Base-by-base conservation (phyloP, 2,113 vertebrate genomes). In the Apistogramma diplotaenia region DNA sequence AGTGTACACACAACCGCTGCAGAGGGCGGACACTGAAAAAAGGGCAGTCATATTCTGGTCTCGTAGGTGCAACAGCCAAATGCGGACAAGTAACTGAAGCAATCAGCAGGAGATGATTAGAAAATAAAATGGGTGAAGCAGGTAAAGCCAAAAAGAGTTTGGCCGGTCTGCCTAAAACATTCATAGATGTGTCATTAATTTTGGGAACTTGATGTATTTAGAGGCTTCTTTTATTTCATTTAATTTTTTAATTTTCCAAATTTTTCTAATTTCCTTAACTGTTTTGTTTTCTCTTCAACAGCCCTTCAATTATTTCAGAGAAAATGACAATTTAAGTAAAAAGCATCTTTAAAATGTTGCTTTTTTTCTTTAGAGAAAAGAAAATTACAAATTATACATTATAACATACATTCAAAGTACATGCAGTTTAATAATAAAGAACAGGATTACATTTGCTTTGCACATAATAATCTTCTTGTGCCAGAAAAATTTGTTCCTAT, bases 1-100 rank as follows among this genome's bases (percentile, higher is more conserved):
- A 91, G 76, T 2, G 23, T 46, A 57, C 74, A 83, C 78, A 87
- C 78, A 88, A 54, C 19, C 75, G 59, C 76, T 53, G 60, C 43
- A 67, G 56, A 75, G 65, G 67, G 79, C 71, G 73, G 85, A 84
- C 70, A 57, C 33, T 53, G 67, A 67, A 74, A 74, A 79, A 82
- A 59, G 56, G 74, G 51, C 58, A 79, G 54, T 33, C 12, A 25
- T 40, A 15, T 35, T 79, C 43, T 54, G 70, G 10, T 70, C 40
- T 51, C 73, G 43, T 56, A 49, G 31, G 65, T 60, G 43, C 49
- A 71, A 82, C 76, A 78, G 74, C 25, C 53, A 58, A 85, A 88
- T 40, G 3, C 11, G 62, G 21, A 58, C 23, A 25, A 29, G 35
- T 70, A 29, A 73, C 37, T 46, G 58, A 53, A 53, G 19, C 19